Conservation (phyloP, 2,797 vertebrate species). For the Potorous gilbertii region DNA sequence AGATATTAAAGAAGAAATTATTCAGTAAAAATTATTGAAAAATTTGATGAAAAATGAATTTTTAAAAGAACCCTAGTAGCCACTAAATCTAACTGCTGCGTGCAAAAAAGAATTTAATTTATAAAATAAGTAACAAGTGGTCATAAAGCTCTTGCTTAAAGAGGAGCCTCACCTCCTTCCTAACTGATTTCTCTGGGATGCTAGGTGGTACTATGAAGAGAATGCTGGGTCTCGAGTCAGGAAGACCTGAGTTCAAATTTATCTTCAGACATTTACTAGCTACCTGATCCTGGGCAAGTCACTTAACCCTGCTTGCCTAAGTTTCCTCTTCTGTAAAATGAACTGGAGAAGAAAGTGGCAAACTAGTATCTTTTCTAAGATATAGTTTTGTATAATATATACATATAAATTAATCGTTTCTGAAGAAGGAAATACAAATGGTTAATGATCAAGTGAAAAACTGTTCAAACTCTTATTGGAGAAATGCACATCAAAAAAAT, state of each 20-base stretch:
- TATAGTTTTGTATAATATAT: background rate
- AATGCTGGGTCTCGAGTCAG: no score
- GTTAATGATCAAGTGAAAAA: background rate
- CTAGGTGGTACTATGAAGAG: background rate
- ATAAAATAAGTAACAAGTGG: background rate
- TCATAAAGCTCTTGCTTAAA: background rate
- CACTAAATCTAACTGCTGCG: background rate
- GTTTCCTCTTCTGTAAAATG: no score
- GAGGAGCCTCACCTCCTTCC: background rate
- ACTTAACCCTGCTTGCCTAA: no score
- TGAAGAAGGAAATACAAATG: background rate
- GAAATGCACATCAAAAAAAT: background rate
- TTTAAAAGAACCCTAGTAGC: background rate
- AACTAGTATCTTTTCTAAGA: no score
- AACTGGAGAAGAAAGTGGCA: no score
- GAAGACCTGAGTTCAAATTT: background rate
- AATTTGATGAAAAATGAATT: background rate
- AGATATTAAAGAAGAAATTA: background rate
- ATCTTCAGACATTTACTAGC: background rate
- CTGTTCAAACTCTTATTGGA: background rate
- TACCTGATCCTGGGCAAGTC: background rate
- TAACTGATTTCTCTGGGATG: background rate
- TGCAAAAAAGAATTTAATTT: background rate
- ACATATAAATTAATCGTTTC: background rate
- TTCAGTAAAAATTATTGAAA: background rate